Evolutionary conservation across 53 echinoderm and acorn worm species (phyloP), one percentile per base, ranked within the genome.

Genomic region (Holothuria scabra): DNA sequence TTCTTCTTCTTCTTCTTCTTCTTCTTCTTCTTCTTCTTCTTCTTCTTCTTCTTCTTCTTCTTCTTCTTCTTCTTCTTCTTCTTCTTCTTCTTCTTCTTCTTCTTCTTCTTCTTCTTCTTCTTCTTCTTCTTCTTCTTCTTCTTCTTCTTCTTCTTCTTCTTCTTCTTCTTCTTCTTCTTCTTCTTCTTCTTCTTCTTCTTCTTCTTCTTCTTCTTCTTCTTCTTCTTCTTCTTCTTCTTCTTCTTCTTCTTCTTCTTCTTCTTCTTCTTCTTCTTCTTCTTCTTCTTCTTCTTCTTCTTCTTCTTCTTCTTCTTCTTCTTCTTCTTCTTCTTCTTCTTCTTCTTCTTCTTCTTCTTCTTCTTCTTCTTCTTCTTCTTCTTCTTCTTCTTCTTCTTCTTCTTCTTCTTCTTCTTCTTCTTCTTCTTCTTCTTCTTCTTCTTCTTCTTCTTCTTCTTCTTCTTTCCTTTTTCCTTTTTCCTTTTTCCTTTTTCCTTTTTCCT

Each of bases 291-390:
- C 30, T 71, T 33, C 35, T 71, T 71, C 72, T 33, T 71, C 31
- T 33, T 71, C 30, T 71, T 71, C 35, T 71, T 33, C 72, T 30
- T 30, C 35, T 71, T 23, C 35, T 71, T 71, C 72, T 71, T 71
- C 72, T 71, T n/a, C n/a, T 66, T 71, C 35, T 71, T 71, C 72
- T 71, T 71, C 23, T 30, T 30, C 35, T 71, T 71, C 35, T 71
- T 71, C 33, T 71, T 33, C 35, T 71, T 81, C 62, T 60, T 18
- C 58, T 49, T 81, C 81, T 81, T 22, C 58, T 56, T 61, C 34
- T 81, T 28, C 30, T 1, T 10, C 62, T 30, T 28, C 58, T 56
- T 81, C 63, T 81, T 28, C 31, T 55, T 35, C 6, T 81, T 30
- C 58, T 57, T 33, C 0, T 31, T 13, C 31, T 29, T 0, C 37